Percentiles rank a stretch among this genome's conserved stretches.
These are phyloP conservation scores for Leptobrachium leishanense DNA, from an alignment of 2,113 vertebrate genomes.

Conservation along the genomic window DNA sequence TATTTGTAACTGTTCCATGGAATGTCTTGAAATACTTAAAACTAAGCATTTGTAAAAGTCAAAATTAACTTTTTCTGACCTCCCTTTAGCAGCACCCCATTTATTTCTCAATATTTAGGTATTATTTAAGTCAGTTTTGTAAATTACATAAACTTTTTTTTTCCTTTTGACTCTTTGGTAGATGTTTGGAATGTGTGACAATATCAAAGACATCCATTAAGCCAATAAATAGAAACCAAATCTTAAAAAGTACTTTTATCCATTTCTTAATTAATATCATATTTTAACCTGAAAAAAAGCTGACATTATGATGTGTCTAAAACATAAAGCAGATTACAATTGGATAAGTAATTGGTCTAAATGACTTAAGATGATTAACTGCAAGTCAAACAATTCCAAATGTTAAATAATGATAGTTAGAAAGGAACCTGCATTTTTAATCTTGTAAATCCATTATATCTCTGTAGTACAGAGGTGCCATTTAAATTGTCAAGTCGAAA, in stretches of 20 bases:
- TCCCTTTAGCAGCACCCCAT: conserved; percentile 34
- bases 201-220: conserved; percentile 62
- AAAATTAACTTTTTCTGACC: conserved; percentile 53
- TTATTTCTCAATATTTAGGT: conserved; percentile 56
- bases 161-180: conserved; percentile 59
- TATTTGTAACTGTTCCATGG: background rate
- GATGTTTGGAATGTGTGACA: conserved; percentile 61
- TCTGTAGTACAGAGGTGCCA: conserved; percentile 39
- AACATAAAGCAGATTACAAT: conserved; percentile 63
- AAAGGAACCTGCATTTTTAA: conserved; percentile 37
- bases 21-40: conserved; percentile 6
- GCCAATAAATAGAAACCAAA: conserved; percentile 63
- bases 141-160: conserved; percentile 54
- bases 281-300: conserved; percentile 59
- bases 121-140: conserved; percentile 55
- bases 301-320: conserved; percentile 62
- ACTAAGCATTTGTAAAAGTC: conserved; percentile 52
- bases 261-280: conserved; percentile 66
- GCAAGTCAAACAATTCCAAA: conserved; percentile 54
- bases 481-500: conserved; percentile 20
- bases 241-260: conserved; percentile 62
- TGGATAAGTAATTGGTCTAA: conserved; percentile 54
- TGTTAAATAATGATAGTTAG: conserved; percentile 53
- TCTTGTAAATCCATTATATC: conserved; percentile 53
- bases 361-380: conserved; percentile 61